Evolutionary conservation across 1,140 invertebrate species (phyloP).

Genomic region (Calliopsis andreniformis): DNA sequence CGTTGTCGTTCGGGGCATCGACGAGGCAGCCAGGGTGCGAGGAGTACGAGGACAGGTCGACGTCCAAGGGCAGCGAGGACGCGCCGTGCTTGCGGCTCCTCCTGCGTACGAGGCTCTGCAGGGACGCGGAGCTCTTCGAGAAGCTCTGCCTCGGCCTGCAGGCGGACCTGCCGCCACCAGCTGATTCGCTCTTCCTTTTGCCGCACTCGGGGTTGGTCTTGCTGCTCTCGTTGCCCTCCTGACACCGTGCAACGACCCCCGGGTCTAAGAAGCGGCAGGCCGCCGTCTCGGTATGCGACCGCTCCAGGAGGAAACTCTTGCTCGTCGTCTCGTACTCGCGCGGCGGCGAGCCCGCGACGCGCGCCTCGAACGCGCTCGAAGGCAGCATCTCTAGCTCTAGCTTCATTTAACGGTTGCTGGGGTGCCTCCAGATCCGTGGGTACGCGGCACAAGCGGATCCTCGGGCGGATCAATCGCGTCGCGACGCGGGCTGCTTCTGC

Average conservation of each 20-base stretch:
- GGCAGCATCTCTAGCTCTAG: slow-evolving; percentile 39
- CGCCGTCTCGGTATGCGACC: slow-evolving; percentile 24
- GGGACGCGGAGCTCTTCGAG: slow-evolving; percentile 52
- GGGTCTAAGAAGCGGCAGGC: slow-evolving; percentile 31
- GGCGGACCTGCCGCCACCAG: slow-evolving; percentile 20
- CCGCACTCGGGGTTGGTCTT: slow-evolving; percentile 41
- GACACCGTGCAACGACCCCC: slow-evolving; percentile 22
- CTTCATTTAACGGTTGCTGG: slow-evolving; percentile 15
- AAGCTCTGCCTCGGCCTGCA: slow-evolving; percentile 40
- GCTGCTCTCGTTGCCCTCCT: slow-evolving; percentile 41
- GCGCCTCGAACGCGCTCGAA: slow-evolving; percentile 42
- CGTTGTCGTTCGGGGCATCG: slow-evolving; percentile 35
- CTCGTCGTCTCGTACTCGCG: slow-evolving; percentile 18
- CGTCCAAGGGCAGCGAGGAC: slow-evolving; percentile 49
- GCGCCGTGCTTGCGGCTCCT: slow-evolving; percentile 46
- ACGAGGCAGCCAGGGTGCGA: slow-evolving; percentile 52
- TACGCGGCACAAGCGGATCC: too few species aligned
- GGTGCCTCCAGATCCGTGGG: too few species aligned
- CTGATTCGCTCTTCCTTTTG: slow-evolving; percentile 38
- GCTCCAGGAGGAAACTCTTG: slow-evolving; percentile 27
- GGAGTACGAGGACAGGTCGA: slow-evolving; percentile 55
- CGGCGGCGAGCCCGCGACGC: slow-evolving; percentile 21
- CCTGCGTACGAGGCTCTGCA: slow-evolving; percentile 49
- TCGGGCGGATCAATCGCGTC: too few species aligned
- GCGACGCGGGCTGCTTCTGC: too few species aligned